Evolutionary conservation across 2,797 vertebrate genomes (phyloP).

Genomic region (Echeneis naucrates): DNA sequence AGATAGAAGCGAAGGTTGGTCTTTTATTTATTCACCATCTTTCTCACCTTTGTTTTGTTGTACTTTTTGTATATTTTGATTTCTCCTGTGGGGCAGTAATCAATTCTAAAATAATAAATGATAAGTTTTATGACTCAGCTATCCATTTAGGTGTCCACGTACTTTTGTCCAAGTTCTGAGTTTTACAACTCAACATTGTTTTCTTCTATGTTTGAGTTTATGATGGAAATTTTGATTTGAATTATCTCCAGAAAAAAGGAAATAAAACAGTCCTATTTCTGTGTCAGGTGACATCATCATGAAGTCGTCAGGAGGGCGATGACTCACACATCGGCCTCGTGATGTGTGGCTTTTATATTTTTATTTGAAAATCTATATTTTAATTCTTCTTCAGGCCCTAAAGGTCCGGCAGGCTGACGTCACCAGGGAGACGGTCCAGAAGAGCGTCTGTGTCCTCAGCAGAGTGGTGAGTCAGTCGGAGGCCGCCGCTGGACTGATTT

Average conservation of each 20-base stretch:
- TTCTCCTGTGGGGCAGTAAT: no score
- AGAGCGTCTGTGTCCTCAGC: constrained; percentile 98
- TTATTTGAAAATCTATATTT: neutral
- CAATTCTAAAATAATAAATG: no score
- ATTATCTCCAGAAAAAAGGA: neutral
- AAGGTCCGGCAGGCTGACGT: constrained; percentile 97
- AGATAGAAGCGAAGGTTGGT: constrained; percentile 97
- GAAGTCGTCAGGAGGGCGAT: neutral
- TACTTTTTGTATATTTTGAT: no score
- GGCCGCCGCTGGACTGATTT: neutral
- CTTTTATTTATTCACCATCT: neutral
- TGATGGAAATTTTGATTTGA: neutral
- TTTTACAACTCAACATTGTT: neutral
- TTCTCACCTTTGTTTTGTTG: no score
- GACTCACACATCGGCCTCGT: neutral
- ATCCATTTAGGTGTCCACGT: neutral
- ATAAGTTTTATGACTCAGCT: no score
- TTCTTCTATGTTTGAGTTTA: neutral
- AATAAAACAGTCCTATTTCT: neutral
- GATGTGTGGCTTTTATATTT: neutral
- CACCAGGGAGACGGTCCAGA: constrained; percentile 98
- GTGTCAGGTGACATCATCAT: constrained; percentile 5
- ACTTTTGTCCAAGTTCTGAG: neutral
- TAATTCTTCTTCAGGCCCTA: constrained; percentile 82
- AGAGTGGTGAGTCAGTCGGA: constrained; percentile 90